A percentile compares a stretch with the other conserved stretches of the same genome.
Evolutionary conservation across 2,888 invertebrate genomes (phyloP).

Genomic region (Drosophila infuscata): DNA sequence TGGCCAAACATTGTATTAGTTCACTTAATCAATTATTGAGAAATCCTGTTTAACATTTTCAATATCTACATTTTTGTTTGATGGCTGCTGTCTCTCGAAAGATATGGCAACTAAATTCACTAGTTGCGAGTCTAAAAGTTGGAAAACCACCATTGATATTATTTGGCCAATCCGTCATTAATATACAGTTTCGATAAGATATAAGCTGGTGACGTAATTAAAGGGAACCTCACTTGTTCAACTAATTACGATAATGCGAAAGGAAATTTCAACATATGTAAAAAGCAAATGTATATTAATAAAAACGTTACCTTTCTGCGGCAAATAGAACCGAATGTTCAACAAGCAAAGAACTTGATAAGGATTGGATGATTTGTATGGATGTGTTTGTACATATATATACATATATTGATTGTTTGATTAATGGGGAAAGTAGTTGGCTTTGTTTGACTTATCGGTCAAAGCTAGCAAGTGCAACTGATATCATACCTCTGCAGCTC

Average conservation of each 20-base stretch:
- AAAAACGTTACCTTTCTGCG: neutral
- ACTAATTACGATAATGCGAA: neutral
- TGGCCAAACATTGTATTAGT: neutral
- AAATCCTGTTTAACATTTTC: neutral
- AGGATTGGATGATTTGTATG: slow-evolving; percentile 19
- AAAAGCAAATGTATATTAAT: neutral
- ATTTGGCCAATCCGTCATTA: neutral
- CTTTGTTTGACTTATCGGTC: slow-evolving; percentile 37
- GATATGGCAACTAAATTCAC: neutral
- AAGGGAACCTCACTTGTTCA: neutral
- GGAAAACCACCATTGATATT: neutral
- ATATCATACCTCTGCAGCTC: slow-evolving; percentile 88
- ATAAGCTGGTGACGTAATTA: neutral
- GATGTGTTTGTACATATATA: neutral
- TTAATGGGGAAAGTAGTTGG: slow-evolving; percentile 15
- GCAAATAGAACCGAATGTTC: neutral
- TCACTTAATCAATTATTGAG: neutral
- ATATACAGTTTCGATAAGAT: neutral
- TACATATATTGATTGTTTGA: slow-evolving; percentile 4
- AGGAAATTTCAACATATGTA: neutral
- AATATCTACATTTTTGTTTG: neutral
- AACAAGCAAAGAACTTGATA: slow-evolving; percentile 25
- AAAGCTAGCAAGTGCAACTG: slow-evolving; percentile 9
- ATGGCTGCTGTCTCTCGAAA: neutral
- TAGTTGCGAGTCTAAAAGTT: neutral